Evolutionary conservation across 2,797 vertebrate species (phyloP).

Genomic region (Alectoris magna): DNA sequence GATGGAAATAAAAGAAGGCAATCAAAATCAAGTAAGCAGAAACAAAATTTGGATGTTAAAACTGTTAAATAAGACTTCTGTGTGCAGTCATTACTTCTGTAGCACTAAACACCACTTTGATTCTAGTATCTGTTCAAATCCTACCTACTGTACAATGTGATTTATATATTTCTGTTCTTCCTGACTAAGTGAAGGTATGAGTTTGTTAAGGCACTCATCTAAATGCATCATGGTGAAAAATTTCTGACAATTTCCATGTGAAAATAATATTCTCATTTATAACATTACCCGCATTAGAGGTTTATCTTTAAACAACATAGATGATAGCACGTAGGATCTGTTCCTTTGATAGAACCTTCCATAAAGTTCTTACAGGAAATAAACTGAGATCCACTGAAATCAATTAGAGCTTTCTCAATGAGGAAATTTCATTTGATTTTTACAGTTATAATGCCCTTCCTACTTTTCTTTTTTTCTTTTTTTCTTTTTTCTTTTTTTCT

Average conservation of each 20-base stretch:
- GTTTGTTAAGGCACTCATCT: background rate
- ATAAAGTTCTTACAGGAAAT: background rate
- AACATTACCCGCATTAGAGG: background rate
- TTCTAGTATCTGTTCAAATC: background rate
- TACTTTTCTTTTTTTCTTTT: background rate
- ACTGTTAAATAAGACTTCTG: background rate
- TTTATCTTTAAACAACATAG: fast-evolving
- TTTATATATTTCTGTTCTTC: background rate
- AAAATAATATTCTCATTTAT: background rate
- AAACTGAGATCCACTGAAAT: background rate
- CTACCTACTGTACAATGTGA: fast-evolving
- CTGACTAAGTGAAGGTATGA: background rate
- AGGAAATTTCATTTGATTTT: background rate
- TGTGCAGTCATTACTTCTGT: background rate
- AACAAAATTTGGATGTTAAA: background rate
- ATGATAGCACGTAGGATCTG: fast-evolving
- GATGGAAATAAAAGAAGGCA: background rate
- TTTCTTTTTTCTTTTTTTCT: background rate
- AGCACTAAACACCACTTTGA: background rate
- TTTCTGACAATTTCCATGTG: background rate
- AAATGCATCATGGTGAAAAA: background rate
- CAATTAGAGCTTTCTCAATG: background rate
- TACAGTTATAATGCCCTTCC: background rate
- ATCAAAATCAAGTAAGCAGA: background rate
- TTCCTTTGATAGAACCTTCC: background rate